Evolutionary conservation across 1,140 invertebrate genomes (phyloP).

Genomic region (Drosophila bocki): DNA sequence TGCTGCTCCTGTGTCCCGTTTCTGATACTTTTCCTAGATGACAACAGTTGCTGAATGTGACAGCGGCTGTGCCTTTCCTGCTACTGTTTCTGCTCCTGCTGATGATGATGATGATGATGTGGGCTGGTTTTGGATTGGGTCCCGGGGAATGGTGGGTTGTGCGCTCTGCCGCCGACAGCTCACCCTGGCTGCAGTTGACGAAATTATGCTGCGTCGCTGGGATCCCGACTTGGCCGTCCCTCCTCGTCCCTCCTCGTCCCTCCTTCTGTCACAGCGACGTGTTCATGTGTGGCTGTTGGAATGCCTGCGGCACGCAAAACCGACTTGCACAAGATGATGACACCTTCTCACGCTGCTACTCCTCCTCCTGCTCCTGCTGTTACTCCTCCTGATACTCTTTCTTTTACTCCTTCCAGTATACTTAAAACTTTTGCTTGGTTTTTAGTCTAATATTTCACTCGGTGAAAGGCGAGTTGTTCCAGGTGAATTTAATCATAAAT

Average conservation of each 20-base stretch:
- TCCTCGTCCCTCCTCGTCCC: constrained; percentile 10
- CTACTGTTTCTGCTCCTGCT: constrained; percentile 1
- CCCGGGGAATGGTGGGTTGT: constrained; percentile 41
- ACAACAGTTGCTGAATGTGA: constrained; percentile 58
- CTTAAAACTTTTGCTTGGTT: constrained; percentile 19
- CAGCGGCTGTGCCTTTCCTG: constrained; percentile 30
- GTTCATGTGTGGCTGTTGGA: constrained; percentile 78
- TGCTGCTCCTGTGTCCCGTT: constrained; percentile 1
- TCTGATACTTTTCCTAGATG: constrained; percentile 27
- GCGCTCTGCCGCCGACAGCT: constrained; percentile 43
- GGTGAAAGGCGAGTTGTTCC: constrained; percentile 13
- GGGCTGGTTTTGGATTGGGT: constrained; percentile 1
- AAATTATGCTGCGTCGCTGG: constrained; percentile 58
- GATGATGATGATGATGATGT: constrained; percentile 21
- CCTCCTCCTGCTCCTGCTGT: constrained; percentile 19
- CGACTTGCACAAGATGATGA: constrained; percentile 30
- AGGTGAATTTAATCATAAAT: constrained; percentile 77
- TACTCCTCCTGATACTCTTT: not conserved
- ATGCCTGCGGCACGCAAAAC: constrained; percentile 68
- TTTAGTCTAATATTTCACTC: constrained; percentile 53
- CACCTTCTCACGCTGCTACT: constrained; percentile 14
- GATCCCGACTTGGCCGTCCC: constrained; percentile 15
- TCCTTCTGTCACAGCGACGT: constrained; percentile 60
- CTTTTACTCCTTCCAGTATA: constrained; percentile 5
- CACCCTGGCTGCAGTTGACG: constrained; percentile 62